Conservation (phyloP, 2,113 vertebrate genomes). For the Semicossyphus pulcher region DNA sequence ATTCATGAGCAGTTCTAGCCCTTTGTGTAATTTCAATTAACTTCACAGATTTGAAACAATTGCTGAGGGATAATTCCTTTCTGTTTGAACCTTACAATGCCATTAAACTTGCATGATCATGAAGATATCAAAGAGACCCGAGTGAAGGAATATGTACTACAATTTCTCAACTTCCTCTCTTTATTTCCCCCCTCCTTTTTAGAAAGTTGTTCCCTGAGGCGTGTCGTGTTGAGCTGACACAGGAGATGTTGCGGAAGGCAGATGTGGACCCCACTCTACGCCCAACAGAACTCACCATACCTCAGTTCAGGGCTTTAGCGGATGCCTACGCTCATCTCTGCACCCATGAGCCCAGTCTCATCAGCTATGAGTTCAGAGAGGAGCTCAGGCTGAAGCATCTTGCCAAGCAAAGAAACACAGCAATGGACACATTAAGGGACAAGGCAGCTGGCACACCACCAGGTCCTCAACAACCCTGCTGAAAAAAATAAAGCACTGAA, state of each 20-base stretch:
- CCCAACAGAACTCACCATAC: slow-evolving; percentile 87
- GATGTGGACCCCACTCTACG: slow-evolving; percentile 91
- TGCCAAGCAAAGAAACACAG: not conserved
- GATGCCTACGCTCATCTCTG: slow-evolving; percentile 89
- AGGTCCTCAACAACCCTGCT: slow-evolving; percentile 15
- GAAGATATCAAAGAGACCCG: slow-evolving; percentile 68
- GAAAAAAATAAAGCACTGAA: slow-evolving; percentile 19
- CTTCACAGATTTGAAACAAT: slow-evolving; percentile 63
- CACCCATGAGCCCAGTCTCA: slow-evolving; percentile 82
- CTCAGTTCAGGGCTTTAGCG: slow-evolving; percentile 87
- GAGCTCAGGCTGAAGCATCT: slow-evolving; percentile 84
- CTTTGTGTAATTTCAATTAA: slow-evolving; percentile 74
- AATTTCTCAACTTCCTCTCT: slow-evolving; percentile 4
- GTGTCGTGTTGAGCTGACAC: slow-evolving; percentile 83
- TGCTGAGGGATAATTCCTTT: slow-evolving; percentile 62
- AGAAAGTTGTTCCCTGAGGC: slow-evolving; percentile 94
- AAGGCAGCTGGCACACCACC: not conserved
- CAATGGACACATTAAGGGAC: not conserved
- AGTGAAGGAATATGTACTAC: slow-evolving; percentile 10
- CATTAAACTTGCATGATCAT: slow-evolving; percentile 66
- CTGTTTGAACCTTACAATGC: slow-evolving; percentile 53
- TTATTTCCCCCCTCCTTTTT: slow-evolving; percentile 10
- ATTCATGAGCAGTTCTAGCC: slow-evolving; percentile 55
- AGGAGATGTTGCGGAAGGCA: slow-evolving; percentile 85
- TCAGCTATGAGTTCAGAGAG: slow-evolving; percentile 89